phyloP scores from a whole-genome alignment of 1,140 invertebrate genomes.

The Pissodes strobi region DNA sequence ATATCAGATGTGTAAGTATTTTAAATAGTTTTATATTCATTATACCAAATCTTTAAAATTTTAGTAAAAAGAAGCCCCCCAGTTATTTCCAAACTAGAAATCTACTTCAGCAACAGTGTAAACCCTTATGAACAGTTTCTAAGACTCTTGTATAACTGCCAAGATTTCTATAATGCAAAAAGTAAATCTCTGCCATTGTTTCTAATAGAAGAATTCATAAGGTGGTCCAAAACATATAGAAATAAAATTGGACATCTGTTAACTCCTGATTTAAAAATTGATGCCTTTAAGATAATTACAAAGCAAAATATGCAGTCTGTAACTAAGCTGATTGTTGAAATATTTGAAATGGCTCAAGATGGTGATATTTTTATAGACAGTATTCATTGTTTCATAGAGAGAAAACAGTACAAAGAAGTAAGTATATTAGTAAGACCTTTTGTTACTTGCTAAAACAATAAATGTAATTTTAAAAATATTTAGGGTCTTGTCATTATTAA shows the following conservation, averaged over 20 bases:
- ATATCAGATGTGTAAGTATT: constrained; percentile 42
- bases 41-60: constrained; percentile 30
- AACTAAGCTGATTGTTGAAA: constrained; percentile 59
- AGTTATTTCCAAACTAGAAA: constrained; percentile 58
- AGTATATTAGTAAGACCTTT: constrained; percentile 13
- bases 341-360: constrained; percentile 61
- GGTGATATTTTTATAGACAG: constrained; percentile 60
- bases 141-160: constrained; percentile 61
- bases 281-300: constrained; percentile 63
- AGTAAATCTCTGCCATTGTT: constrained; percentile 60
- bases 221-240: constrained; percentile 54
- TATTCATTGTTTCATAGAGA: constrained; percentile 59
- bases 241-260: constrained; percentile 55
- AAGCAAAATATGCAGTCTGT: constrained; percentile 61
- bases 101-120: constrained; percentile 57
- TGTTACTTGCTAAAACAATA: no score
- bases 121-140: constrained; percentile 63
- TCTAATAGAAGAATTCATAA: constrained; percentile 66
- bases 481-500: no score
- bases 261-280: constrained; percentile 61
- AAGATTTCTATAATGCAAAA: constrained; percentile 63
- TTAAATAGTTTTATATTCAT: background rate
- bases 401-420: constrained; percentile 66
- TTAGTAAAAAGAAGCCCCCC: constrained; percentile 62
- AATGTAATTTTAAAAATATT: no score